Conservation (phyloP, 2,888 invertebrate species). For the Anthophora plumipes region DNA sequence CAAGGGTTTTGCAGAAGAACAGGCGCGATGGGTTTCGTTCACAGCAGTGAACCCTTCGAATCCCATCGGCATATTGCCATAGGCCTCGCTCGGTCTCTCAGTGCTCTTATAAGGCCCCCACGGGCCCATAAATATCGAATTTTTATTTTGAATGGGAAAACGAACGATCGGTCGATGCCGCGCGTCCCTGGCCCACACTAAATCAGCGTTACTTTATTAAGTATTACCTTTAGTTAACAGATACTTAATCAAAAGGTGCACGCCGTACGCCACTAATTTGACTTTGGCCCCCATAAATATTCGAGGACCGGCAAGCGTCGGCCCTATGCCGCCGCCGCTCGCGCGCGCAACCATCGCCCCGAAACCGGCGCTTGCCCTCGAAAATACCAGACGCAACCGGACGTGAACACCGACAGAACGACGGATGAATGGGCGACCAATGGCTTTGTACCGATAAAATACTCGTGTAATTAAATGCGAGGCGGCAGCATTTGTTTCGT, state of each 20-base stretch:
- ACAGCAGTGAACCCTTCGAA: conserved; percentile 64
- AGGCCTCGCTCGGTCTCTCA: conserved; percentile 33
- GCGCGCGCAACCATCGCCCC: conserved; percentile 47
- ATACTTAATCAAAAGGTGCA: conserved; percentile 85
- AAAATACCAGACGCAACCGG: conserved; percentile 78
- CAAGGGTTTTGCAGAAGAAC: too few species aligned
- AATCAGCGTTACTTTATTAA: conserved; percentile 85
- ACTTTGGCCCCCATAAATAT: conserved; percentile 85
- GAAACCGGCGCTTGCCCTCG: conserved; percentile 65
- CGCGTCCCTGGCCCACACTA: conserved; percentile 78
- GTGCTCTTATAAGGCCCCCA: conserved; percentile 49
- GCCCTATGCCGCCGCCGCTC: conserved; percentile 47
- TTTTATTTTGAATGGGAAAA: conserved; percentile 84
- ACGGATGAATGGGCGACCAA: conserved; percentile 78
- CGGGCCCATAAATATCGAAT: conserved; percentile 83
- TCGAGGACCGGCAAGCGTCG: conserved; percentile 76
- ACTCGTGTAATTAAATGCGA: conserved; percentile 83
- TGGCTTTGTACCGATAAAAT: conserved; percentile 82
- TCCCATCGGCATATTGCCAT: conserved; percentile 68
- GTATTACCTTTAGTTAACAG: conserved; percentile 85
- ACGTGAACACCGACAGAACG: conserved; percentile 70
- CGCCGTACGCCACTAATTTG: conserved; percentile 85
- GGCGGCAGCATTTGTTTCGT: conserved; percentile 78
- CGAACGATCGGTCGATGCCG: conserved; percentile 81
- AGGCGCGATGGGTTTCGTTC: too few species aligned